Evolutionary conservation across 1,140 invertebrate species (phyloP).

Genomic region (Daktulosphaira vitifoliae): DNA sequence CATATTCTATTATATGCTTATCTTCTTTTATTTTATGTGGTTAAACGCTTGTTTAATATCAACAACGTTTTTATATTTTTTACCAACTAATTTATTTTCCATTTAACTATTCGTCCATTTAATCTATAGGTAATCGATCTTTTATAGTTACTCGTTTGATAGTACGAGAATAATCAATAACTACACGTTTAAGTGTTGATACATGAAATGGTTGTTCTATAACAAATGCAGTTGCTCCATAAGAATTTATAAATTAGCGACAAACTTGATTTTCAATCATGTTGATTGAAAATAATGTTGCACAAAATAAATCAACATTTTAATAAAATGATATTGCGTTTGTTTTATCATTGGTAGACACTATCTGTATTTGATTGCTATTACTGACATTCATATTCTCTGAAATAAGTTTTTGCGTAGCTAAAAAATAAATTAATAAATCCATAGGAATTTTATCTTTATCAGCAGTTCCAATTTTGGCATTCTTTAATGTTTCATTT

Average conservation of each 20-base stretch:
- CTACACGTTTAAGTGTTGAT: background rate
- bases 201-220: background rate
- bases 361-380: background rate
- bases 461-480: background rate
- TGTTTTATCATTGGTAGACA: background rate
- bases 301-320: too few relatives aligned
- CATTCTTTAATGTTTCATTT: background rate
- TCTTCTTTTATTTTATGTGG: background rate
- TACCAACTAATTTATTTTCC: background rate
- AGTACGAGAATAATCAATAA: background rate
- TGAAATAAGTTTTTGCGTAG: too few relatives aligned
- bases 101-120: background rate
- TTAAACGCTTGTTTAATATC: too few relatives aligned
- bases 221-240: too few relatives aligned
- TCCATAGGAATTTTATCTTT: background rate
- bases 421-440: background rate
- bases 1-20: background rate
- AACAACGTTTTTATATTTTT: background rate
- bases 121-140: background rate
- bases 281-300: too few relatives aligned
- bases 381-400: too few relatives aligned
- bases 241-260: too few relatives aligned
- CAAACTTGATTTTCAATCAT: background rate
- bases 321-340: background rate
- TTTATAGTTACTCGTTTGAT: background rate